Conservation (phyloP, 2,888 invertebrate species). For the Trachelus troglodyta region DNA sequence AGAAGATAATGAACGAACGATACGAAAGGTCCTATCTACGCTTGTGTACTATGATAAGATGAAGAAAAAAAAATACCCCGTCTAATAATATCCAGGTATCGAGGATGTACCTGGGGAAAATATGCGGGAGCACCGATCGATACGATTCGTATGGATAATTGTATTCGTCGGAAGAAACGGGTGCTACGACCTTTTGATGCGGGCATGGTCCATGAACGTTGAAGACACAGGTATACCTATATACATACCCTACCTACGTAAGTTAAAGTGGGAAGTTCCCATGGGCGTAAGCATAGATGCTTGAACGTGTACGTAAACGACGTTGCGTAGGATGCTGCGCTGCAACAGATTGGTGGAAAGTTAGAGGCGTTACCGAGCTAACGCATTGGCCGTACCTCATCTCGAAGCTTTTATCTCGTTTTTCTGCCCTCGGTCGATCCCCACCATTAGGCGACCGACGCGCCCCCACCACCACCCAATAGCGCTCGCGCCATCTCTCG, state of each 20-base stretch:
- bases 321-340: slow-evolving; percentile 48
- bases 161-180: background rate
- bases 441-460: background rate
- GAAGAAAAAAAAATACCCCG: background rate
- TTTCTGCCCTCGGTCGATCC: slow-evolving; percentile 9
- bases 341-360: slow-evolving; percentile 29
- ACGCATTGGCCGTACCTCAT: slow-evolving; percentile 47
- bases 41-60: background rate
- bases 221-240: background rate
- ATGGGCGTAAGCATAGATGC: background rate
- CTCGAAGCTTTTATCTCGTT: slow-evolving; percentile 55
- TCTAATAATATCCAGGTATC: background rate
- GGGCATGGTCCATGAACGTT: background rate
- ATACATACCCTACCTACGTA: background rate
- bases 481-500: slow-evolving; percentile 29
- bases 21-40: background rate
- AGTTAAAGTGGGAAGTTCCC: background rate
- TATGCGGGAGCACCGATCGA: background rate
- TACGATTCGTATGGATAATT: background rate
- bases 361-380: slow-evolving; percentile 36
- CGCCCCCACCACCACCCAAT: slow-evolving; percentile 4
- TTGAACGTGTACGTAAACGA: slow-evolving; percentile 10
- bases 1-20: background rate
- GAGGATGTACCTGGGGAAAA: background rate
- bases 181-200: background rate